Evolutionary conservation across 2,113 vertebrate species (phyloP).

Genomic region (Ctenomys sociabilis): DNA sequence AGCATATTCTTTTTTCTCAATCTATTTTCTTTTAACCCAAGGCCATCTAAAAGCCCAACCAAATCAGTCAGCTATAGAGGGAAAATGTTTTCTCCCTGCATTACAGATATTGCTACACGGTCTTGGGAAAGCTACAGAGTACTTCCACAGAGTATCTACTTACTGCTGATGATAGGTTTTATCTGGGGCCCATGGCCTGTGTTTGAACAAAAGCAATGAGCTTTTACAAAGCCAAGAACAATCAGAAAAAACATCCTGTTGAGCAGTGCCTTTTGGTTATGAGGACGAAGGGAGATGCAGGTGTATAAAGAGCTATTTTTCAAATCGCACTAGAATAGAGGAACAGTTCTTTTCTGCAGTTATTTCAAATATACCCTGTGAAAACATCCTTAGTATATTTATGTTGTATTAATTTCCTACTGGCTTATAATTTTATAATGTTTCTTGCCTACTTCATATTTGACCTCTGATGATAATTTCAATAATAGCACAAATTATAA

Average conservation of each 20-base stretch:
- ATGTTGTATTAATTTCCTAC: neutral
- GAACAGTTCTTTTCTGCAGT: neutral
- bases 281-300: neutral
- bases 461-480: neutral
- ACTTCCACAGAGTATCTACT: neutral
- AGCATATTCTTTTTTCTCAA: neutral
- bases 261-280: slow-evolving; percentile 32
- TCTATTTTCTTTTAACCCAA: slow-evolving; percentile 65
- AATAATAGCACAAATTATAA: slow-evolving; percentile 31
- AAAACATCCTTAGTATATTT: neutral
- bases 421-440: neutral
- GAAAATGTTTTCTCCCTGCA: neutral
- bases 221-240: neutral
- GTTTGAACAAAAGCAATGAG: neutral
- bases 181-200: neutral
- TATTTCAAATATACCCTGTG: neutral
- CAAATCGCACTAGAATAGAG: neutral
- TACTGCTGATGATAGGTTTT: neutral
- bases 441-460: neutral
- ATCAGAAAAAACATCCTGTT: slow-evolving; percentile 13
- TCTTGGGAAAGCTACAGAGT: slow-evolving; percentile 15
- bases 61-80: neutral
- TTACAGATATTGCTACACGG: neutral
- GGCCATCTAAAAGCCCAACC: slow-evolving; percentile 10
- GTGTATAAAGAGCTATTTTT: neutral